Evolutionary conservation across 2,888 invertebrate species (phyloP).

Genomic region (Ctena decussata): DNA sequence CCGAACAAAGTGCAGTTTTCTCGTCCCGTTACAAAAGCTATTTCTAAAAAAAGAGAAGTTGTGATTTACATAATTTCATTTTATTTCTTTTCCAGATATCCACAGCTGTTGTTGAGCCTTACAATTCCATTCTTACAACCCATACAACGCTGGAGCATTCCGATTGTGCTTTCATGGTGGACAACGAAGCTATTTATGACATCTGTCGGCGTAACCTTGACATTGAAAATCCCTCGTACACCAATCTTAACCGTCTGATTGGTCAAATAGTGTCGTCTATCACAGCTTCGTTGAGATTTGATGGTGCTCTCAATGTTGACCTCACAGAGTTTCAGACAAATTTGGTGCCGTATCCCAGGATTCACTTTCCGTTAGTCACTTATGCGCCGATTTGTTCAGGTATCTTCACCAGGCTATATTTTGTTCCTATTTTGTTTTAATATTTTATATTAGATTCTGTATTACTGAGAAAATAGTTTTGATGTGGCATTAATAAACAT

Average conservation of each 20-base stretch:
- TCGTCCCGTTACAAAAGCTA: too few relatives aligned
- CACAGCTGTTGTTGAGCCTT: slow-evolving; percentile 97
- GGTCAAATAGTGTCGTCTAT: slow-evolving; percentile 92
- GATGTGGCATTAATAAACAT: too few relatives aligned
- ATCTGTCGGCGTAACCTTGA: slow-evolving; percentile 94
- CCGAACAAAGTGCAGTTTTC: too few relatives aligned
- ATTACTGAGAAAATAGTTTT: too few relatives aligned
- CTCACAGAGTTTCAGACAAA: slow-evolving; percentile 88
- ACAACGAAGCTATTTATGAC: slow-evolving; percentile 96
- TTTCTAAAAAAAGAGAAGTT: too few relatives aligned
- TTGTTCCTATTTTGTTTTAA: too few relatives aligned
- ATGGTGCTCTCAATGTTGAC: slow-evolving; percentile 88
- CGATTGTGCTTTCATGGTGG: slow-evolving; percentile 98
- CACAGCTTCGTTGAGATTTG: slow-evolving; percentile 88
- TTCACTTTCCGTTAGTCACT: slow-evolving; percentile 95
- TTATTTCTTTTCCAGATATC: slow-evolving; percentile 87
- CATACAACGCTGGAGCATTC: slow-evolving; percentile 96
- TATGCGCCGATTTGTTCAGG: slow-evolving; percentile 96
- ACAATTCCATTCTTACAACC: slow-evolving; percentile 98
- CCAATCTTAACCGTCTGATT: slow-evolving; percentile 96
- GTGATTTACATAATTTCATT: too few relatives aligned
- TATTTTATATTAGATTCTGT: too few relatives aligned
- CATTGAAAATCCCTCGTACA: slow-evolving; percentile 95
- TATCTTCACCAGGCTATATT: too few relatives aligned
- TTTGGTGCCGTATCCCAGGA: slow-evolving; percentile 87